Percentiles rank a stretch among this genome's conserved stretches.
Conservation (phyloP, 2,888 invertebrate genomes). For the Octodonta nipae region DNA sequence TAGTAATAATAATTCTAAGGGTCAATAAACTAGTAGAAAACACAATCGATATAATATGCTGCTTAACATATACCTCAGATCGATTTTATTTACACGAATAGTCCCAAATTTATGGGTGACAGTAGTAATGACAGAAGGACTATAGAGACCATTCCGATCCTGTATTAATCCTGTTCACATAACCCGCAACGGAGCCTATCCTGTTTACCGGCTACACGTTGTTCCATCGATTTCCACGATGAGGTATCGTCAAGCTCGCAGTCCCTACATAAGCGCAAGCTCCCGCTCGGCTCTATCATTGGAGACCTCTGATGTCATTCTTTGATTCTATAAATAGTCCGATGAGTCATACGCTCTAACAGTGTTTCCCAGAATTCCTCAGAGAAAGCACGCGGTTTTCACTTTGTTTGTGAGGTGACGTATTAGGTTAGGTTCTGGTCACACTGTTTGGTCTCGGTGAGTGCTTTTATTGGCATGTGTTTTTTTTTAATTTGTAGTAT, state of each 20-base stretch:
- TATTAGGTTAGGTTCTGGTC: conserved; percentile 13
- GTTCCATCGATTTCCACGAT: conserved; percentile 25
- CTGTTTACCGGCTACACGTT: conserved; percentile 16
- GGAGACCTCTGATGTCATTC: conserved; percentile 28
- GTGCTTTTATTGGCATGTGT: conserved; percentile 6
- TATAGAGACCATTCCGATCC: too few relatives aligned
- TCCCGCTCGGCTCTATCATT: conserved; percentile 22
- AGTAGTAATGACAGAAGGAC: too few relatives aligned
- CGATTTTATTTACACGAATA: too few relatives aligned
- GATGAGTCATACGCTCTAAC: conserved; percentile 33
- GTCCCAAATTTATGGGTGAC: too few relatives aligned
- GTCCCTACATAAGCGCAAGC: conserved; percentile 28
- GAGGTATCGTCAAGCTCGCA: conserved; percentile 17
- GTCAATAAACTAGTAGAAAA: too few relatives aligned
- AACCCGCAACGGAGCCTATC: conserved; percentile 10
- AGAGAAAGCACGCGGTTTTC: conserved; percentile 23
- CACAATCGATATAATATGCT: too few relatives aligned
- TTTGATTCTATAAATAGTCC: conserved; percentile 32
- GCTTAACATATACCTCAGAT: too few relatives aligned
- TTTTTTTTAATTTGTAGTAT: too few relatives aligned
- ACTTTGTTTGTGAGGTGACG: conserved; percentile 21
- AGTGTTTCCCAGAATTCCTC: conserved; percentile 29
- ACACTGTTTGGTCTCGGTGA: conserved; percentile 8
- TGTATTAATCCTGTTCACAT: too few relatives aligned
- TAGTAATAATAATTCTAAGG: too few relatives aligned